Base-by-base conservation (phyloP, 2,888 invertebrate species). In the Torymus aiolomorphi region DNA sequence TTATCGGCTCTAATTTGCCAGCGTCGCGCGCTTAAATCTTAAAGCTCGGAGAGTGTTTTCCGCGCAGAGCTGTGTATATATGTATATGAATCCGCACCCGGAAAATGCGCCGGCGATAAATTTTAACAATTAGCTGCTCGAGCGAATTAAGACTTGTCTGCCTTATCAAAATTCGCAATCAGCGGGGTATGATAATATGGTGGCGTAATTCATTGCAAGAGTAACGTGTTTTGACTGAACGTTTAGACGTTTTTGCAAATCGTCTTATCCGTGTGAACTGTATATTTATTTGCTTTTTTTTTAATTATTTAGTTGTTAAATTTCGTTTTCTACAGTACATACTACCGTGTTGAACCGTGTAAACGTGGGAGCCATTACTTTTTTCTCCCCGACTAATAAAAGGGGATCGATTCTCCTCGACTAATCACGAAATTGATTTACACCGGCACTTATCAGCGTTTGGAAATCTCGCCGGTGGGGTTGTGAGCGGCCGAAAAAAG, bases 351-450 rank as follows among this genome's bases (percentile, higher is more conserved):
- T 54, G 20, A 52, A 63, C 63, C 51, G 63, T 18, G 51, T 13
- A 73, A 54, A 56, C 62, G 54, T 18, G 42, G 16, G 42, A 75
- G 18, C 54, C 24, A 24, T 65, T 65, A 20, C 31, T 65, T 52
- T 61, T 59, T 57, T 59, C 49, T n/a, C 42, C 56, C 49, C 63
- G n/a, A 67, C 72, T 81, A 76, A 80, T 78, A 78, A 81, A 78
- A 78, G 57, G 59, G 61, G 67, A 81, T 78, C 75, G 78, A 73
- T 67, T 73, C 66, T 14, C 24, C 16, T 14, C 67, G 70, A 73
- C 75, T 80, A 80, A 82, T 80, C 77, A 75, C 74, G 59, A 80
- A 80, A 82, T 80, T 82, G 82, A 82, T 82, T 82, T 82, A 82
- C 76, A 82, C 65, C 65, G 70, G 66, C 74, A 70, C 51, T 79